Conservation (phyloP, 2,113 vertebrate genomes). For the Puffinus mauretanicus region DNA sequence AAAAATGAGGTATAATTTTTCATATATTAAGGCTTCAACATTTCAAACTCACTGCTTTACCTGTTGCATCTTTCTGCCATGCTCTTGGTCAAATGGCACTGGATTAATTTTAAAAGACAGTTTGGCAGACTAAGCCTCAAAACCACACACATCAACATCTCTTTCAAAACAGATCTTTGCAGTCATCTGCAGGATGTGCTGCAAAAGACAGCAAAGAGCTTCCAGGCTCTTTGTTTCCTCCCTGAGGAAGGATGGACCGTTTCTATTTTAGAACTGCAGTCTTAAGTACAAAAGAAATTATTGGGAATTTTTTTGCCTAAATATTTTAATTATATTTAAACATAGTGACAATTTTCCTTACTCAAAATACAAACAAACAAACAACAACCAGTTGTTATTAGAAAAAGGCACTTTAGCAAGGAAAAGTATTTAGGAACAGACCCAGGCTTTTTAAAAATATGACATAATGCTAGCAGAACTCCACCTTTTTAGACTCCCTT, state of each 20-base stretch:
- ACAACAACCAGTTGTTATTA: not conserved
- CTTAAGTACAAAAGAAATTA: not conserved
- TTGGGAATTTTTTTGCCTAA: not conserved
- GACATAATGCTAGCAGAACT: not conserved
- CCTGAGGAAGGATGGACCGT: not conserved
- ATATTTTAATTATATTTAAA: not conserved
- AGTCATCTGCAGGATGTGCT: not conserved
- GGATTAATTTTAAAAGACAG: not conserved
- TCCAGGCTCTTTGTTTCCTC: not conserved
- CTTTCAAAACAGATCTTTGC: not conserved
- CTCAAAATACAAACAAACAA: not conserved
- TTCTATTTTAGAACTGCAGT: not conserved
- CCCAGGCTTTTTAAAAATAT: fast-evolving
- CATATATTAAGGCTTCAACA: not conserved
- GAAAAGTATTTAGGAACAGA: not conserved
- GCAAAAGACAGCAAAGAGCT: not conserved
- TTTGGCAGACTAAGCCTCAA: not conserved
- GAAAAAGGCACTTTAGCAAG: not conserved
- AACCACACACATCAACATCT: not conserved
- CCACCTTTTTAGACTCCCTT: not conserved
- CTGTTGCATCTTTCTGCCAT: not conserved
- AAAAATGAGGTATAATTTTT: not conserved
- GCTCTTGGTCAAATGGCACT: not conserved
- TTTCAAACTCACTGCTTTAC: not conserved
- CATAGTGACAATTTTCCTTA: not conserved